These are phyloP conservation scores for Proisotoma minuta DNA, from an alignment of 2,888 invertebrate species.

Conservation along the genomic window DNA sequence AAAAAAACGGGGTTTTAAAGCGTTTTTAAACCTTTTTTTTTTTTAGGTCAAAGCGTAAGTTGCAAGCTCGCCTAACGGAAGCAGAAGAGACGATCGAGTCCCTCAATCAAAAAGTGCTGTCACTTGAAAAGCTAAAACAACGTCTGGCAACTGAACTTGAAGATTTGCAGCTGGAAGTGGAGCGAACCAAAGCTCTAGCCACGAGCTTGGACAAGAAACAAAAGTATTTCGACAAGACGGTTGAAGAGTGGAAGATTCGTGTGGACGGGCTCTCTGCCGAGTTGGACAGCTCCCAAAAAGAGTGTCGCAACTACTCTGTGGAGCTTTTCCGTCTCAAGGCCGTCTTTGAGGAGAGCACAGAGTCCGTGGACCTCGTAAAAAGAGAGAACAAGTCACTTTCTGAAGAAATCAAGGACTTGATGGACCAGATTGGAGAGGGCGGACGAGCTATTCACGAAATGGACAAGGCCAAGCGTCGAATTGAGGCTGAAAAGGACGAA, in stretches of 20 bases:
- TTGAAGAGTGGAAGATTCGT: slow-evolving; percentile 99
- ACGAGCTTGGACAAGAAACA: slow-evolving; percentile 98
- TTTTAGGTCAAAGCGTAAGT: slow-evolving; percentile 72
- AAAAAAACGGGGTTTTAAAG: too few relatives aligned
- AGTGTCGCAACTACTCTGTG: slow-evolving; percentile 98
- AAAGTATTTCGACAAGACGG: slow-evolving; percentile 99
- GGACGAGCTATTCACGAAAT: slow-evolving; percentile 99
- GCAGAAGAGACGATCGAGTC: slow-evolving; percentile 96
- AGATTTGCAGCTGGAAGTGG: slow-evolving; percentile 95
- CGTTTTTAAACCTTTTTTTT: too few relatives aligned
- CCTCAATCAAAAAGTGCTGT: slow-evolving; percentile 93
- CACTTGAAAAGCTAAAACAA: slow-evolving; percentile 96
- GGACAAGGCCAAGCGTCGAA: slow-evolving; percentile 95
- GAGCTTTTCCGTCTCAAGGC: slow-evolving; percentile 91
- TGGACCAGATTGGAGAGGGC: slow-evolving; percentile 96
- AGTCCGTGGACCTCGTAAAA: slow-evolving; percentile 93
- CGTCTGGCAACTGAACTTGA: slow-evolving; percentile 94
- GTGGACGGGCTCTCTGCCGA: slow-evolving; percentile 95
- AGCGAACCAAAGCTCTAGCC: slow-evolving; percentile 92
- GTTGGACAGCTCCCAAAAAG: slow-evolving; percentile 97
- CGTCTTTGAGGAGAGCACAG: slow-evolving; percentile 94
- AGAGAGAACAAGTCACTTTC: slow-evolving; percentile 99
- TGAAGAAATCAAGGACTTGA: slow-evolving; percentile 97
- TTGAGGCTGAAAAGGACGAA: slow-evolving; percentile 99
- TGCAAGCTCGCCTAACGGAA: slow-evolving; percentile 93